Evolutionary conservation across 2,113 vertebrate species (phyloP), one percentile per base, ranked within the genome.

Genomic region (Psammodynastes pulverulentus): DNA sequence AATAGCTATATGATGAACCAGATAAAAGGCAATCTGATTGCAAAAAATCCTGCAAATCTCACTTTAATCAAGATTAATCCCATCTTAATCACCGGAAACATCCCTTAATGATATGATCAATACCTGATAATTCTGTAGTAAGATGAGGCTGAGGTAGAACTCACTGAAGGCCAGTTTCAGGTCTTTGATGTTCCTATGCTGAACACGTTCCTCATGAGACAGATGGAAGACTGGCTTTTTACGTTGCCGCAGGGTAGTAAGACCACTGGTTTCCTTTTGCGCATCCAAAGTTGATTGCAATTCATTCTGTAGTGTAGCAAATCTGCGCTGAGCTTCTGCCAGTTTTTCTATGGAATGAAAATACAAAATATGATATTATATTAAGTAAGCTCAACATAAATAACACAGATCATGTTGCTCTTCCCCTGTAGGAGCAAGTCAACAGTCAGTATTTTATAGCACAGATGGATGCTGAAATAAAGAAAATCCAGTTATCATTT

Each of bases 91-190:
- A 88, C n/a, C 45, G 39, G 34, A 56, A 26, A 53, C 24, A 49
- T 17, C 1, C 13, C 48, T 84, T 45, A 48, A 48, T 34, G 9
- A 15, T 34, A 92, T 0, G 0, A 62, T 0, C 0, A 48, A 58
- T 97, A 99, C 99, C 99, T 99, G 99, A 95, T 99, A 99, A 98
- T 99, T 99, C 97, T 99, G 99, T 95, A 99, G 98, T 93, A 99
- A 97, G 97, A 99, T 99, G 97, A 99, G 98, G 98, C 99, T 99
- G 98, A 99, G 99, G 98, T 99, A 99, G 98, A 99, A 99, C 98
- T 99, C 99, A 58, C 99, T 99, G 98, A 99, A 99, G 97, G 99
- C 99, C 96, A 99, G 94, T 98, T 99, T 99, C 97, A 99, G 98
- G 97, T 99, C 99, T 97, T 98, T 97, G 97, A 99, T 99, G 95